Conservation (phyloP, 2,113 vertebrate genomes). For the Poeciliopsis turrubarensis region DNA sequence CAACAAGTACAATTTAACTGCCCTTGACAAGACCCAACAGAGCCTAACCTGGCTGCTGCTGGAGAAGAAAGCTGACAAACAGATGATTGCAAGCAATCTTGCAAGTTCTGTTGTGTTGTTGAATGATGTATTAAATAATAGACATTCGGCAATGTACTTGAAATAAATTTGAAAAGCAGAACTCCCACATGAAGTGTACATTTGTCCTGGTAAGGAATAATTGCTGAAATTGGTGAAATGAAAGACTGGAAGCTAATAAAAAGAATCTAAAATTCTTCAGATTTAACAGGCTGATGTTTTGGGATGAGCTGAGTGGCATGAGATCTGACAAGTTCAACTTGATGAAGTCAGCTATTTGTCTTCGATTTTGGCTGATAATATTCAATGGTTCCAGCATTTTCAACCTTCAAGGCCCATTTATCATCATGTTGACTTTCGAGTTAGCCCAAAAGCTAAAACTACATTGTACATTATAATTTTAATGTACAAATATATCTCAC, state of each 20-base stretch:
- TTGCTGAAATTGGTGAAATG: background rate
- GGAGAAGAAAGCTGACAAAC: constrained; percentile 13
- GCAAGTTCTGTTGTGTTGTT: background rate
- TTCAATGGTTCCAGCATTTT: background rate
- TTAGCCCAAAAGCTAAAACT: background rate
- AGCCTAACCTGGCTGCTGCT: constrained; percentile 27
- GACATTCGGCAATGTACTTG: background rate
- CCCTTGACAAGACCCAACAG: constrained; percentile 26
- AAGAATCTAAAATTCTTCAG: background rate
- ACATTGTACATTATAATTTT: background rate
- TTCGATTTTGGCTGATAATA: constrained; percentile 16
- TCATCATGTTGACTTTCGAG: constrained; percentile 46
- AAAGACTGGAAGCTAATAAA: background rate
- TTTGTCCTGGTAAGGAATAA: background rate
- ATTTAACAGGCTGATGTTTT: too few relatives aligned
- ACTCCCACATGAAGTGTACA: background rate
- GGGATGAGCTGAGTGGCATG: background rate
- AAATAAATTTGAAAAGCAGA: background rate
- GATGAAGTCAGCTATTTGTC: constrained; percentile 45
- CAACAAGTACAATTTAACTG: constrained; percentile 14
- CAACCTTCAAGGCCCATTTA: background rate
- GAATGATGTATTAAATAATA: background rate
- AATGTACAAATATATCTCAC: background rate
- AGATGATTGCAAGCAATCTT: background rate
- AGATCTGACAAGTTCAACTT: constrained; percentile 11